Percentiles rank a stretch among this genome's conserved stretches.
Conservation (phyloP, 2,888 invertebrate genomes). For the Mythimna impura region DNA sequence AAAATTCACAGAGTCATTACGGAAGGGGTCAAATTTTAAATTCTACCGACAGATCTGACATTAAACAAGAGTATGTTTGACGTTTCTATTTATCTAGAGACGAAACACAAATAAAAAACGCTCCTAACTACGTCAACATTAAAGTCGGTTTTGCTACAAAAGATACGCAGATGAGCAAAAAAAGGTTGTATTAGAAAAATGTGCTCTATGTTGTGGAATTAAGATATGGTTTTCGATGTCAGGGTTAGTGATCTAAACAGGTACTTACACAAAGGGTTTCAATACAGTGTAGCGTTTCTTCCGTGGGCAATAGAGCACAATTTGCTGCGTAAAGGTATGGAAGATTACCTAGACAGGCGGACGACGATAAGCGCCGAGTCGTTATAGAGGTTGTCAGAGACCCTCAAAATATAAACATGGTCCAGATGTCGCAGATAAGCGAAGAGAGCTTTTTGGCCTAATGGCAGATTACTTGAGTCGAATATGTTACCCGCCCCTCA, state of each 20-base stretch:
- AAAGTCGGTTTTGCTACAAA: conserved; percentile 69
- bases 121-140: conserved; percentile 63
- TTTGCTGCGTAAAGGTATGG: conserved; percentile 71
- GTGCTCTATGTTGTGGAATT: conserved; percentile 68
- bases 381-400: conserved; percentile 88
- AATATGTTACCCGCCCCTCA: conserved; percentile 76
- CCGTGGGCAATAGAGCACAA: conserved; percentile 69
- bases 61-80: conserved; percentile 76
- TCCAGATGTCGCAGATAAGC: conserved; percentile 89
- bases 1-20: conserved; percentile 67
- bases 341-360: conserved; percentile 87
- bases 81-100: conserved; percentile 72
- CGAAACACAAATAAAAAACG: conserved; percentile 64
- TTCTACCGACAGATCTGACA: conserved; percentile 74
- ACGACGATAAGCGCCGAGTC: conserved; percentile 86
- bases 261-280: conserved; percentile 69
- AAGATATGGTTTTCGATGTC: conserved; percentile 73
- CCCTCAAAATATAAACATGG: conserved; percentile 89
- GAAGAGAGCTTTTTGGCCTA: conserved; percentile 87
- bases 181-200: conserved; percentile 68
- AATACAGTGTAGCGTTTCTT: conserved; percentile 72
- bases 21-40: conserved; percentile 73
- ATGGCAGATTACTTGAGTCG: conserved; percentile 87
- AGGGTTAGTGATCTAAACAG: conserved; percentile 64
- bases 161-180: conserved; percentile 39